Conservation (phyloP, 2,797 vertebrate genomes). For the Acrossocheilus fasciatus region DNA sequence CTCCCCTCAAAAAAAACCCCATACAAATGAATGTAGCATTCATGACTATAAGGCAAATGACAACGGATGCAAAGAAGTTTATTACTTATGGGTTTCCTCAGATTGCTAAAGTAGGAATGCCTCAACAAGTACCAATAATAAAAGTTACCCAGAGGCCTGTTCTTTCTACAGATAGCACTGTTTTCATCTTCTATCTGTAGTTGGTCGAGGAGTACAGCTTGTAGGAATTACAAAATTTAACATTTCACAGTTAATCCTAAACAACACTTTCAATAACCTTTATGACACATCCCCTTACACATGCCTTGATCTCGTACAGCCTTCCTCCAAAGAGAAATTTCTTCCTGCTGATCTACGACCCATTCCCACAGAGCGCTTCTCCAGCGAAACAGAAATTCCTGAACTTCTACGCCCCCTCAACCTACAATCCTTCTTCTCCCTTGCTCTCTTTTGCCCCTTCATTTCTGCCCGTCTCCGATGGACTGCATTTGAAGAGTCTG, state of each 20-base stretch:
- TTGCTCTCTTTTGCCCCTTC: slow-evolving; percentile 47
- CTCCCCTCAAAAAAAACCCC: too few species aligned
- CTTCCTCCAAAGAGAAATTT: slow-evolving; percentile 48
- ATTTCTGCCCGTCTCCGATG: slow-evolving; percentile 65
- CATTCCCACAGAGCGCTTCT: slow-evolving; percentile 69
- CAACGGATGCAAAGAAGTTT: not conserved
- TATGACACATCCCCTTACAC: slow-evolving; percentile 71
- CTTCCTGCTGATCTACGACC: slow-evolving; percentile 57
- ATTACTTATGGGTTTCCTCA: not conserved
- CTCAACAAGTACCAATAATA: not conserved
- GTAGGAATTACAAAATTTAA: slow-evolving; percentile 25
- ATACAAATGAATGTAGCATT: not conserved
- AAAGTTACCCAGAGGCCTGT: not conserved
- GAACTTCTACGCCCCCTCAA: slow-evolving; percentile 49
- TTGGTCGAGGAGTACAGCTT: not conserved
- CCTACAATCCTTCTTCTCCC: slow-evolving; percentile 25
- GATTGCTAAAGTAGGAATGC: not conserved
- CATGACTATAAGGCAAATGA: not conserved
- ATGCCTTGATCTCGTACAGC: slow-evolving; percentile 70
- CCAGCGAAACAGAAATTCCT: slow-evolving; percentile 68
- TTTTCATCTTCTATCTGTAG: not conserved
- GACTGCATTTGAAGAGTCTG: slow-evolving; percentile 65
- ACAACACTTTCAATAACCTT: slow-evolving; percentile 68
- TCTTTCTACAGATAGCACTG: not conserved
- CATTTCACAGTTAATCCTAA: slow-evolving; percentile 62